phyloP scores from a whole-genome alignment of 2,113 vertebrate species.

The Cephalopholis sonnerati region DNA sequence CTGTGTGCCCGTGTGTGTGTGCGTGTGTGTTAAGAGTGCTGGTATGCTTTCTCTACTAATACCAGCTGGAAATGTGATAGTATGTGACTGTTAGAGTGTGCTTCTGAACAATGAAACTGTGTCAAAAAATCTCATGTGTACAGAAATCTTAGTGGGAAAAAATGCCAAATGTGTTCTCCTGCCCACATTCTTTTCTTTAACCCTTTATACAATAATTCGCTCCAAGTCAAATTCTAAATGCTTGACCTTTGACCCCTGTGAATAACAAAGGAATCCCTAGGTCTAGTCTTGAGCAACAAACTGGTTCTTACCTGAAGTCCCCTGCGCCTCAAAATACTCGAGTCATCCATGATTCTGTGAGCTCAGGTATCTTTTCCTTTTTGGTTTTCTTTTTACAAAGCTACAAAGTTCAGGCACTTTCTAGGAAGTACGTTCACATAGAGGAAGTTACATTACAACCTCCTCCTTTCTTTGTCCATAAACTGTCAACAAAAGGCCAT shows the following conservation, averaged over 20 bases:
- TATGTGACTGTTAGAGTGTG: background rate
- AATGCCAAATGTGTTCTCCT: background rate
- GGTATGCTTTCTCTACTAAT: background rate
- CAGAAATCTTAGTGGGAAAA: background rate
- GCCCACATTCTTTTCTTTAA: background rate
- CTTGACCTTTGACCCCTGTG: conserved; percentile 28
- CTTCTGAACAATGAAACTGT: background rate
- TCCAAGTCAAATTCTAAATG: background rate
- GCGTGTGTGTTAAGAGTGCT: background rate
- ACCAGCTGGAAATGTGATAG: conserved; percentile 7
- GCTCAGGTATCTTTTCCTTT: background rate
- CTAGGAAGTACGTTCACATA: background rate
- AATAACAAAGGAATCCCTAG: conserved; percentile 1
- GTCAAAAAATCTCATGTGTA: background rate
- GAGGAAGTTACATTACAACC: conserved; percentile 21
- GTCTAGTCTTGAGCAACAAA: background rate
- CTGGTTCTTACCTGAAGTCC: conserved; percentile 83
- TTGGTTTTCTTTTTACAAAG: conserved; percentile 11
- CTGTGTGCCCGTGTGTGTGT: background rate
- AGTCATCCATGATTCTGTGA: conserved; percentile 82
- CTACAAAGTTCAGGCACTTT: conserved; percentile 58
- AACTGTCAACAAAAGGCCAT: conserved; percentile 1
- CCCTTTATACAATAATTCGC: background rate
- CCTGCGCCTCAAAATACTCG: conserved; percentile 84
- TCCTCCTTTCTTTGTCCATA: background rate